These are phyloP conservation scores for Exephanes ischioxanthus DNA, from an alignment of 2,888 invertebrate genomes.

Conservation along the genomic window DNA sequence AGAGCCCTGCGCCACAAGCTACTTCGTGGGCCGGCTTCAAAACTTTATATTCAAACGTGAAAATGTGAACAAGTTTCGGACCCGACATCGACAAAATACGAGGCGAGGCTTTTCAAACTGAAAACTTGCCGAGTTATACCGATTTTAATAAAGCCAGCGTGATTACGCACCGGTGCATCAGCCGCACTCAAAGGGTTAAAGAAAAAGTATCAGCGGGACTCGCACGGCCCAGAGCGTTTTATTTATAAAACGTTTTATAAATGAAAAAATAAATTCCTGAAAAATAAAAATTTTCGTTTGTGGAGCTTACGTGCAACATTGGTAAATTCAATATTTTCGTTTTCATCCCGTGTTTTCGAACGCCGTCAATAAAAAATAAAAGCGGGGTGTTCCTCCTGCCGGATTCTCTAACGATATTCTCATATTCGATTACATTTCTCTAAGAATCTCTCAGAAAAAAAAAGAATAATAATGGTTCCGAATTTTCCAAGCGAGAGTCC, in stretches of 20 bases:
- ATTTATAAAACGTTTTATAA: no score
- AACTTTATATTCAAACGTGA: no score
- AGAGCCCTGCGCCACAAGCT: background rate
- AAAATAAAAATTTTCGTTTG: background rate
- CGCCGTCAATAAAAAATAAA: background rate
- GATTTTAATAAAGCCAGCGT: background rate
- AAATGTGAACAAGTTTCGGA: no score
- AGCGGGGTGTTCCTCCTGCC: background rate
- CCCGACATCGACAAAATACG: no score
- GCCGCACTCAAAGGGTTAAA: background rate
- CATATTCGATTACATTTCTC: background rate
- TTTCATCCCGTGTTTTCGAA: background rate
- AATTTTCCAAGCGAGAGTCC: no score
- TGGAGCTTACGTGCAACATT: background rate
- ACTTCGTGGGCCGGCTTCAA: background rate
- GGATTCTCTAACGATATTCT: background rate
- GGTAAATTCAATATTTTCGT: background rate
- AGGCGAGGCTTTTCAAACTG: background rate
- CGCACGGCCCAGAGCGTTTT: background rate
- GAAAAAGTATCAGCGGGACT: background rate
- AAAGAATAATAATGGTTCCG: no score
- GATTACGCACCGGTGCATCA: background rate
- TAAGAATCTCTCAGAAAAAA: background rate
- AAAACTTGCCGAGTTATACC: background rate
- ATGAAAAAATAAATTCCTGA: no score